phyloP scores from a whole-genome alignment of 1,140 invertebrate genomes.

The Brachionus plicatilis region DNA sequence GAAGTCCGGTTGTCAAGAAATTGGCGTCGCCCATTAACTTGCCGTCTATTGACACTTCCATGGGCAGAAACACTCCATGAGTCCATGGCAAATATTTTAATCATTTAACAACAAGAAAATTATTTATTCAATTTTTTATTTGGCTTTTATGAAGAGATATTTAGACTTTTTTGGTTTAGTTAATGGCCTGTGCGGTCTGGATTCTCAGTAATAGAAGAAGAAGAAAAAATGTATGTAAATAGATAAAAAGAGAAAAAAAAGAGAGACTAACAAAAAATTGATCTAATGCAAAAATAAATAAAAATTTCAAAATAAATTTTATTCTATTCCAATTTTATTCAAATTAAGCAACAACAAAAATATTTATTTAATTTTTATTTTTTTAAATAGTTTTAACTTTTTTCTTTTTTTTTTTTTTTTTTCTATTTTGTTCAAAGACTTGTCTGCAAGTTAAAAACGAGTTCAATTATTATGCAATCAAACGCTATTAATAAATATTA shows the following conservation, averaged over 20 bases:
- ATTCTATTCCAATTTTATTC: background rate
- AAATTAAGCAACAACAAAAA: background rate
- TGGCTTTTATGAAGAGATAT: background rate
- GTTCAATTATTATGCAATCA: slow-evolving; percentile 4
- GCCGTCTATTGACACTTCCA: slow-evolving; percentile 34
- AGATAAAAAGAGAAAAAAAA: background rate
- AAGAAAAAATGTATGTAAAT: background rate
- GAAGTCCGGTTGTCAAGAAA: slow-evolving; percentile 24
- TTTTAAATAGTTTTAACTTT: background rate
- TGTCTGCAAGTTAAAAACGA: background rate
- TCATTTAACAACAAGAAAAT: background rate
- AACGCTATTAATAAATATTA: slow-evolving; percentile 26
- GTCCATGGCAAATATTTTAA: background rate
- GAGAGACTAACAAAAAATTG: background rate
- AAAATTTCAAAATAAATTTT: background rate
- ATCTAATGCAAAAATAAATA: background rate
- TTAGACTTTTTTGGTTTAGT: background rate
- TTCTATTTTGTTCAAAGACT: background rate
- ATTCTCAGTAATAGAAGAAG: background rate
- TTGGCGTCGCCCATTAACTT: slow-evolving; percentile 30
- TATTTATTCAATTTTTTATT: background rate
- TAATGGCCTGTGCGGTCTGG: background rate
- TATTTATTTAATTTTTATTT: background rate
- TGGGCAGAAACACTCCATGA: slow-evolving; percentile 5
- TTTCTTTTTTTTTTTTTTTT: background rate